Base-by-base conservation (phyloP, 2,797 vertebrate genomes). In the Botia almorhae region DNA sequence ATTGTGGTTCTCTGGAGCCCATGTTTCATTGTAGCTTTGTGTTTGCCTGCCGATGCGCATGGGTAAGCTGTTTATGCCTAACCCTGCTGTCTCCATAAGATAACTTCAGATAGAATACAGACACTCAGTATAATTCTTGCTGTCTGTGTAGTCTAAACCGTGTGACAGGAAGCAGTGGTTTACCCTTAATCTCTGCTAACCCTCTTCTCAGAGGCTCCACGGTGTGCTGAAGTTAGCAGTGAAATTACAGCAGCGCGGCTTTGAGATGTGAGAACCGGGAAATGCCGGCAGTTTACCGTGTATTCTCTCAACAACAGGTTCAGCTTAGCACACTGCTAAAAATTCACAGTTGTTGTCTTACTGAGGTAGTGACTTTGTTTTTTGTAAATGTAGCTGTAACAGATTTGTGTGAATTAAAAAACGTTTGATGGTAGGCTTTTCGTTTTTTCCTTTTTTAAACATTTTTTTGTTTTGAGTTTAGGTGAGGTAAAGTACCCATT, bases 161-260 rank as follows among this genome's bases (percentile, higher is more conserved):
- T 39, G 1, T 58, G 77, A 82, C n/a, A 33, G 71, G 76, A 82
- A 84, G 78, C 51, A 82, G 55, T 74, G 55, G 33, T 81, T 80
- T 76, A 51, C 61, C 19, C 73, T 51, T 83, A 83, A 83, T 83
- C 82, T 48, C 16, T 21, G 63, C 63, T 65, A 17, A 26, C 23
- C 29, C 8, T 46, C 72, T 23, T 70, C 48, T 72, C 46, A 53
- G 26, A 65, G 69, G 29, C 77, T 84, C 64, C 78, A 81, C 17
- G 74, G 81, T 82, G n/a, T 50, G 81, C 86, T 86, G 56, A 33
- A 33, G 33, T 33, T 5, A 33, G 33, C 33, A 33, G 4, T 33
- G 69, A 79, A 76, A 88, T 86, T 85, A 78, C 73, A 77, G 67
- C 43, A 21, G 46, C 14, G 69, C 39, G 2, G 46, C 70, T 43